phyloP scores from a whole-genome alignment of 2,888 invertebrate species.

The Toxonevra muliebris region DNA sequence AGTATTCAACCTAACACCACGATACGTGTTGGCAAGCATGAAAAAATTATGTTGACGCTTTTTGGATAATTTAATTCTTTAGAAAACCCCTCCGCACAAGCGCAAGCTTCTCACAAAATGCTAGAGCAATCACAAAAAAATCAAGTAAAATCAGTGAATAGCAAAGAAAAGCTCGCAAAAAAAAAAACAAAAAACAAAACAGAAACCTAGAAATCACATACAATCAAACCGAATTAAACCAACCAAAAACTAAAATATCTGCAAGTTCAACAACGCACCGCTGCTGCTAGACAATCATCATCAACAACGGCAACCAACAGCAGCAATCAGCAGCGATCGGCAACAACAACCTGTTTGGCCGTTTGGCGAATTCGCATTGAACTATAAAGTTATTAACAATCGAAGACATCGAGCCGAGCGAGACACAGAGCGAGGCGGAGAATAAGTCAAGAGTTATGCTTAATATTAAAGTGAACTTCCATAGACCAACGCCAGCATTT shows the following conservation, averaged over 20 bases:
- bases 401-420: slow-evolving; percentile 30
- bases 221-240: no score
- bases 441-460: slow-evolving; percentile 28
- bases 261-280: slow-evolving; percentile 24
- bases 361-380: slow-evolving; percentile 29
- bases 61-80: no score
- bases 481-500: slow-evolving; percentile 49
- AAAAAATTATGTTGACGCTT: no score
- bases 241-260: neutral
- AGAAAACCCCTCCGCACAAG: no score
- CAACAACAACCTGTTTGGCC: slow-evolving; percentile 22
- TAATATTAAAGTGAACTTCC: slow-evolving; percentile 59
- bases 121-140: no score
- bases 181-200: no score
- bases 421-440: slow-evolving; percentile 35
- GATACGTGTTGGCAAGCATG: no score
- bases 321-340: neutral
- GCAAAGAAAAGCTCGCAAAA: no score
- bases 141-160: no score
- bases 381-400: slow-evolving; percentile 27
- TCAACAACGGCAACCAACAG: slow-evolving; percentile 9
- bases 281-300: neutral
- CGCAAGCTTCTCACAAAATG: no score
- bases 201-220: no score
- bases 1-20: no score